A percentile compares a stretch with the other conserved stretches of the same genome.
These are phyloP conservation scores for Chymomyza amoena DNA, from an alignment of 2,888 invertebrate species.

Conservation along the genomic window DNA sequence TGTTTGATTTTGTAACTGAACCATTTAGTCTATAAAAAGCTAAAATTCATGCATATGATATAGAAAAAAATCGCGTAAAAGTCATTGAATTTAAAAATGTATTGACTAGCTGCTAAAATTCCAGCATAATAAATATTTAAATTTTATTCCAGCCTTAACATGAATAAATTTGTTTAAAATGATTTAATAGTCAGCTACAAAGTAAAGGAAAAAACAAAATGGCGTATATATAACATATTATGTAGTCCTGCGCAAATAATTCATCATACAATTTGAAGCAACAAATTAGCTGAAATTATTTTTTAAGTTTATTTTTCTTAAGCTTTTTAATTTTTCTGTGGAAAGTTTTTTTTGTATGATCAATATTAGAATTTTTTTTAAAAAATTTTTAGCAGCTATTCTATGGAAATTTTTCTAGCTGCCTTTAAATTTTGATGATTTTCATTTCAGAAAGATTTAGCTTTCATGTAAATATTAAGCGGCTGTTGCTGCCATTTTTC, in stretches of 20 bases:
- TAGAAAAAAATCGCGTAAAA: neutral
- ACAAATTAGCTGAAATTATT: too few species aligned
- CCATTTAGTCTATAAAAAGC: neutral
- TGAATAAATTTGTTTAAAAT: neutral
- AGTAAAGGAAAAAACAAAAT: too few species aligned
- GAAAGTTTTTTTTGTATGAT: too few species aligned
- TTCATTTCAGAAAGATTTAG: neutral
- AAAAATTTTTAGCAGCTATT: too few species aligned
- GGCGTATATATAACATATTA: too few species aligned
- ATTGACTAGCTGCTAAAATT: neutral
- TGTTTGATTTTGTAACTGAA: neutral
- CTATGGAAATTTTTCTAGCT: neutral
- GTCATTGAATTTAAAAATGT: neutral
- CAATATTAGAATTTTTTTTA: too few species aligned
- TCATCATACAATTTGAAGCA: too few species aligned
- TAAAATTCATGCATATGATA: neutral
- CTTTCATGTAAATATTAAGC: slow-evolving; percentile 8
- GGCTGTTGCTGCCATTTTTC: neutral
- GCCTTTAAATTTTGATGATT: neutral
- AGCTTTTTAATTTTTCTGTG: too few species aligned
- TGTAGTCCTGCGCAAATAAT: too few species aligned
- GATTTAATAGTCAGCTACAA: too few species aligned
- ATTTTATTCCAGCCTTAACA: neutral
- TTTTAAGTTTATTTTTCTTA: too few species aligned
- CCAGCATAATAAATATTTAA: neutral